Evolutionary conservation across 2,797 vertebrate species (phyloP), one percentile per base, ranked within the genome.

Genomic region (Pterois miles): DNA sequence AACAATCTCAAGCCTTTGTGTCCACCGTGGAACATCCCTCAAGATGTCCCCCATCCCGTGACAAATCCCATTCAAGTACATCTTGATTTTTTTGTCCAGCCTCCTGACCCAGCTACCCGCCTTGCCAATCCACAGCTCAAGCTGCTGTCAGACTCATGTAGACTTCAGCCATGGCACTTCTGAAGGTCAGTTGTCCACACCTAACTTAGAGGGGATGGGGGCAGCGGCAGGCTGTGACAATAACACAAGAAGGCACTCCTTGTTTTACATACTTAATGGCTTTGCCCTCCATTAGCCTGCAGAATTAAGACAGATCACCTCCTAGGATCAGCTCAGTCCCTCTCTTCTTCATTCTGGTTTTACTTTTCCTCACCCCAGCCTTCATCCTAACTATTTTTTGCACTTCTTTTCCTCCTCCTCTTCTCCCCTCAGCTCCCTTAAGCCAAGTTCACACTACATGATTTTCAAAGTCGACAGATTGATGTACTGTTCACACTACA

Each of bases 261-360:
- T 89, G 87, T 84, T 91, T 89, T 88, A 91, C 81, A 90, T 92
- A 82, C 83, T 80, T 92, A 91, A 94, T 94, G 80, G 74, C 84
- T 93, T 90, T 94, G 86, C 84, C 91, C 92, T 93, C 91, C 88
- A 93, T 94, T 93, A 95, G 90, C 90, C 89, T 71, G 54, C 53
- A 66, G 83, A 92, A 95, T 93, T 90, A 92, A 94, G 93, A 93
- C 89, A 78, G 89, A 95, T 94, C 90, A 93, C 91, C 90, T 88
- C 85, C 78, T 62, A 74, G 77, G 74, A 88, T 85, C 10, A 16
- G 58, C 83, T 80, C 77, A 73, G 54, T 84, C 75, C 74, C 63
- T 82, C 65, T 72, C 54, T 36, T 25, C 59, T 78, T 76, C 62
- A 60, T 82, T 79, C 46, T 9, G 31, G 53, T 71, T 71, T 68